These are phyloP conservation scores for Agriopis aurantiaria DNA, from an alignment of 2,888 invertebrate genomes.

Conservation along the genomic window DNA sequence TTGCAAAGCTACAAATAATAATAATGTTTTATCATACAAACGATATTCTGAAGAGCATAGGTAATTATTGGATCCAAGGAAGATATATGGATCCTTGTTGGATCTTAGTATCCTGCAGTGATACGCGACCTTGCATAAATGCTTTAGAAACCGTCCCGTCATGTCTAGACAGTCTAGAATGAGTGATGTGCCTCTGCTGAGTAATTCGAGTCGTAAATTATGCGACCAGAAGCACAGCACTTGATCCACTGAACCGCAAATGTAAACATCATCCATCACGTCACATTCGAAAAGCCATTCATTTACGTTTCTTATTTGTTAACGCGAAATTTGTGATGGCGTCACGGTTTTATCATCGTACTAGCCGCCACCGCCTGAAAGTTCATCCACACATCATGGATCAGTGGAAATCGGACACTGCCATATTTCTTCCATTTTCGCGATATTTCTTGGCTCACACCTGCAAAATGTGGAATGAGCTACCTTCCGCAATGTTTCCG, in stretches of 20 bases:
- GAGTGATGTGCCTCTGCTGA: constrained; percentile 43
- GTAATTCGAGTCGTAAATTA: constrained; percentile 55
- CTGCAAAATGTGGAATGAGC: too few species aligned
- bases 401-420: too few species aligned
- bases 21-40: neutral
- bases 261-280: constrained; percentile 52
- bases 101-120: neutral
- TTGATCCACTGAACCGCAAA: constrained; percentile 45
- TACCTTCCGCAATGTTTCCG: too few species aligned
- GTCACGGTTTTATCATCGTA: too few species aligned
- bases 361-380: too few species aligned
- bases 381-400: too few species aligned
- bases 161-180: constrained; percentile 45
- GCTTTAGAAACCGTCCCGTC: constrained; percentile 36
- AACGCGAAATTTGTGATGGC: constrained; percentile 4
- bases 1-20: neutral
- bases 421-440: too few species aligned
- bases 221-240: constrained; percentile 46
- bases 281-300: constrained; percentile 29
- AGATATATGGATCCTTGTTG: too few species aligned
- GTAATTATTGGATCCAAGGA: neutral
- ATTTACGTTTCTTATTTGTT: constrained; percentile 25
- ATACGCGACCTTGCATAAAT: constrained; percentile 25
- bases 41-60: neutral
- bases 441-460: too few species aligned